Percentiles rank a stretch among this genome's conserved stretches.
These are phyloP conservation scores for Linhomoeus sp. DNA, from an alignment of 2,888 invertebrate genomes.

Conservation along the genomic window DNA sequence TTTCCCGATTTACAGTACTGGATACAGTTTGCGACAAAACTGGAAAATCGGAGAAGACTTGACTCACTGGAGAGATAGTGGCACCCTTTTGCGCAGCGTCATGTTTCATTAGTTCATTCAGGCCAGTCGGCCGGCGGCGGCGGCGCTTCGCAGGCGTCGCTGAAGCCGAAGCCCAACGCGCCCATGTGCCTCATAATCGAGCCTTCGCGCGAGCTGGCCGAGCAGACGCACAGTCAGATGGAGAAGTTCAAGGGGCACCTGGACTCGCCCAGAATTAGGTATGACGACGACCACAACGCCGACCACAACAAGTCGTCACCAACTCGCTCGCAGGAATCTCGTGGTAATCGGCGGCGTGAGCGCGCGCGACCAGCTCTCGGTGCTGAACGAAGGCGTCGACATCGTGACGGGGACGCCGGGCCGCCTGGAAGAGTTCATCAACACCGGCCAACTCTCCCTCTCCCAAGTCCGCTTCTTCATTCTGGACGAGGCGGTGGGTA, in stretches of 20 bases:
- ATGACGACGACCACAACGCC: not conserved
- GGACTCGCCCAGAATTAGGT: constrained; percentile 51
- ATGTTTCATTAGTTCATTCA: no score
- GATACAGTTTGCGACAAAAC: no score
- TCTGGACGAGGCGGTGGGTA: constrained; percentile 64
- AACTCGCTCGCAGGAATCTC: constrained; percentile 39
- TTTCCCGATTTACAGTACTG: no score
- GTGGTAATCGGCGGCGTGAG: constrained; percentile 75
- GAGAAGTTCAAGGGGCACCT: constrained; percentile 65
- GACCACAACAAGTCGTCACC: constrained; percentile 55
- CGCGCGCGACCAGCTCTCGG: constrained; percentile 61
- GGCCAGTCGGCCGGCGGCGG: not conserved
- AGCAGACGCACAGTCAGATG: constrained; percentile 79
- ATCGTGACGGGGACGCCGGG: constrained; percentile 97
- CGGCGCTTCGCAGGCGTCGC: not conserved
- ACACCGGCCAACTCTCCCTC: constrained; percentile 50
- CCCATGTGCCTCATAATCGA: constrained; percentile 93
- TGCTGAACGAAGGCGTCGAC: constrained; percentile 55
- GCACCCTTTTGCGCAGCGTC: no score
- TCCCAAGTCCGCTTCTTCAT: constrained; percentile 75
- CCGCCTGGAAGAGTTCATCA: constrained; percentile 73
- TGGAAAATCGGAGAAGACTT: no score
- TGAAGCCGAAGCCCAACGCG: constrained; percentile 42
- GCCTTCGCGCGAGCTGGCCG: constrained; percentile 84
- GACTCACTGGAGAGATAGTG: no score